These are phyloP conservation scores for Stenotaenia linearis DNA, from an alignment of 2,888 invertebrate genomes.

Conservation along the genomic window DNA sequence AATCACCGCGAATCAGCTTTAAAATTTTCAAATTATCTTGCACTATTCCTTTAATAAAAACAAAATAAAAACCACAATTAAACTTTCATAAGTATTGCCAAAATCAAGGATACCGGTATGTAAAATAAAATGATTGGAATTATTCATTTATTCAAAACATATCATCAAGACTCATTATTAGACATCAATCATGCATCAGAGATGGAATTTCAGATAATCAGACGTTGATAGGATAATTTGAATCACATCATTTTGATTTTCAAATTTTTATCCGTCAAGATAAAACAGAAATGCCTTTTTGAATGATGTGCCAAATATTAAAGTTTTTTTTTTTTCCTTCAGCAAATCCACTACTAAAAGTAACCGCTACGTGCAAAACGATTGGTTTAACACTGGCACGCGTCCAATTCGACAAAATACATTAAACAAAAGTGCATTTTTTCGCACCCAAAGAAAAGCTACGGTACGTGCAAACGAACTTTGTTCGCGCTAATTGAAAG, in stretches of 20 bases:
- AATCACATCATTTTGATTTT: neutral
- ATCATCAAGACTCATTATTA: neutral
- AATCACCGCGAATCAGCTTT: too few relatives aligned
- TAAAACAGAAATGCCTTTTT: neutral
- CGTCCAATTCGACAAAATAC: neutral
- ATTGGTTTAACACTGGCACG: neutral
- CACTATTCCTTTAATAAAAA: too few relatives aligned
- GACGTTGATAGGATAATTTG: neutral
- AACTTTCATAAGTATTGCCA: too few relatives aligned
- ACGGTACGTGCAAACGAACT: neutral
- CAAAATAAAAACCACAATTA: neutral
- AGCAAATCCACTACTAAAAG: neutral
- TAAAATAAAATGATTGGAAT: neutral
- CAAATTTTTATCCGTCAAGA: neutral
- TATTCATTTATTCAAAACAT: neutral
- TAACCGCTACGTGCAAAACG: neutral
- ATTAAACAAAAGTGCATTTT: neutral
- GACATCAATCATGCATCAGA: neutral
- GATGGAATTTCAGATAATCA: neutral
- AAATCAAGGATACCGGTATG: too few relatives aligned
- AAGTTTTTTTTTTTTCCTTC: too few relatives aligned
- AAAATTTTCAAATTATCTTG: too few relatives aligned
- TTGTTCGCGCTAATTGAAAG: constrained; percentile 4
- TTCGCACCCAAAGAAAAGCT: too few relatives aligned
- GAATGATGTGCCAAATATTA: neutral